Evolutionary conservation across 2,797 vertebrate genomes (phyloP).

Genomic region (Aldrovandia affinis): DNA sequence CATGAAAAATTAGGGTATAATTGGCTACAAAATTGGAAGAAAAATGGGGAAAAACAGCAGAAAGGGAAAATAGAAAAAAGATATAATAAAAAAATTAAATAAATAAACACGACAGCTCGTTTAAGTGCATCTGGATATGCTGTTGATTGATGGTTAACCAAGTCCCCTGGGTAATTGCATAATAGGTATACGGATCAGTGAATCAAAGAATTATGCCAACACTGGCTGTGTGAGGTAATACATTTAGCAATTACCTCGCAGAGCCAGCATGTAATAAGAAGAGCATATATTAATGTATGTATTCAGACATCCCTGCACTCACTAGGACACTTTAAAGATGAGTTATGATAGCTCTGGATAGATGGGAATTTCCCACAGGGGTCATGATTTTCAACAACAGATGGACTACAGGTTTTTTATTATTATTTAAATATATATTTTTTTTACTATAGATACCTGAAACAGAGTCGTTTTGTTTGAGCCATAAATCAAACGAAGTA

Average conservation of each 20-base stretch:
- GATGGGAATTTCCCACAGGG: not conserved
- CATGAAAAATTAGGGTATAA: no score
- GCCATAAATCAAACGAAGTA: not conserved
- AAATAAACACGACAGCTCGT: not conserved
- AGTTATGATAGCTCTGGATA: no score
- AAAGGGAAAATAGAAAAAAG: no score
- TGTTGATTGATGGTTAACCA: not conserved
- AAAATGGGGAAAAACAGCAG: no score
- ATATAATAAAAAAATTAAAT: not conserved
- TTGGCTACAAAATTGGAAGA: no score
- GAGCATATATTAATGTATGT: not conserved
- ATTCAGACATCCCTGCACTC: conserved; percentile 8
- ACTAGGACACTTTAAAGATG: conserved; percentile 32
- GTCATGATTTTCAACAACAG: not conserved
- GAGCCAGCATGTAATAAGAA: not conserved
- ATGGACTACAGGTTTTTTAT: no score
- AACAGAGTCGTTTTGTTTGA: not conserved
- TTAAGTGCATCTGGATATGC: not conserved
- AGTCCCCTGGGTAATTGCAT: not conserved
- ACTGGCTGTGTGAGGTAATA: not conserved
- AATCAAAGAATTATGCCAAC: not conserved
- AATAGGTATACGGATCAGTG: not conserved
- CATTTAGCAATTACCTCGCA: no score
- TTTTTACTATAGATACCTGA: not conserved
- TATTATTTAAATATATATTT: no score